Percentiles rank a stretch among this genome's conserved stretches.
Conservation (phyloP, 2,797 vertebrate genomes). For the Clarias platycephalus region DNA sequence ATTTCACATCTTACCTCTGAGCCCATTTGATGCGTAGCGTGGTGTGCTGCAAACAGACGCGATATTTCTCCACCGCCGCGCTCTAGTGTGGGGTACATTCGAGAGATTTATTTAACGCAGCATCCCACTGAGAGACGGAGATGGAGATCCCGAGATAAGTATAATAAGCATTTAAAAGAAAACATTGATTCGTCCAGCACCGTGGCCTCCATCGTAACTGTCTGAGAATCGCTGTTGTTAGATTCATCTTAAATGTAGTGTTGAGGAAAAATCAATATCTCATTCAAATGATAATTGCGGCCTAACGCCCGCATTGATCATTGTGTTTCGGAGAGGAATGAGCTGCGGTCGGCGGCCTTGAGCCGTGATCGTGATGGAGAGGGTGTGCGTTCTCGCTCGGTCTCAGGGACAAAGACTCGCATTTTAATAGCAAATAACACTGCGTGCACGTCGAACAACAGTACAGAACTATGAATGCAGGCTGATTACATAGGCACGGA, state of each 20-base stretch:
- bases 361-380: slow-evolving; percentile 28
- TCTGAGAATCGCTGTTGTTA: slow-evolving; percentile 11
- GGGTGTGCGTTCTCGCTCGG: slow-evolving; percentile 17
- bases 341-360: slow-evolving; percentile 31
- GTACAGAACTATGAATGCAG: slow-evolving; percentile 19
- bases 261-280: slow-evolving; percentile 65
- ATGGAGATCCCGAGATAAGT: neutral
- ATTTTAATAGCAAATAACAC: slow-evolving; percentile 40
- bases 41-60: slow-evolving; percentile 22
- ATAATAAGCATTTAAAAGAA: slow-evolving; percentile 11
- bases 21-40: slow-evolving; percentile 2
- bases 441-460: neutral
- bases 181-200: neutral
- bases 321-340: slow-evolving; percentile 24
- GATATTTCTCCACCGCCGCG: slow-evolving; percentile 27
- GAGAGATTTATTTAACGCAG: slow-evolving; percentile 37
- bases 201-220: neutral
- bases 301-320: slow-evolving; percentile 46
- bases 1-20: slow-evolving; percentile 1
- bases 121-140: slow-evolving; percentile 1
- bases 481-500: slow-evolving; percentile 34
- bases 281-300: slow-evolving; percentile 65
- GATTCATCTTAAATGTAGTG: slow-evolving; percentile 51
- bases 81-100: slow-evolving; percentile 18
- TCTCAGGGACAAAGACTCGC: slow-evolving; percentile 32